Conservation (phyloP, 2,113 vertebrate species). For the Cyphomyrus discorhynchus region DNA sequence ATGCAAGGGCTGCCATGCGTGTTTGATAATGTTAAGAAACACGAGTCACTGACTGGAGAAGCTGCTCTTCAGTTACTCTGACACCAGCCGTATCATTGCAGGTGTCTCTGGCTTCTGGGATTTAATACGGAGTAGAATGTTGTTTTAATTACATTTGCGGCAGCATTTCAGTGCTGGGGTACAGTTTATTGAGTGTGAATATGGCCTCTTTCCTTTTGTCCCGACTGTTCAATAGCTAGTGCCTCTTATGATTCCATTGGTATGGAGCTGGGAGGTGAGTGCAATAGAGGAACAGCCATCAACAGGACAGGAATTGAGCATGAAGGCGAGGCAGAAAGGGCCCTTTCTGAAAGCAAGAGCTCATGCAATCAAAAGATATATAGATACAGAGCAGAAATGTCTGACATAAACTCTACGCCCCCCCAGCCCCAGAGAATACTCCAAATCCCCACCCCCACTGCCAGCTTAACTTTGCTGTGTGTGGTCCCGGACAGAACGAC, state of each 20-base stretch:
- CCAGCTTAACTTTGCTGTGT: slow-evolving; percentile 35
- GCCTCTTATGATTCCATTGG: background rate
- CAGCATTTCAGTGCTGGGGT: background rate
- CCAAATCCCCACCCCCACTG: background rate
- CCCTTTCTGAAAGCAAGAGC: background rate
- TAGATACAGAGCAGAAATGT: slow-evolving; percentile 2
- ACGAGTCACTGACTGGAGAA: slow-evolving; percentile 15
- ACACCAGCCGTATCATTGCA: background rate
- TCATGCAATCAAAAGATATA: background rate
- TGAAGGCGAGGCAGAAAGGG: background rate
- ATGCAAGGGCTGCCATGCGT: slow-evolving; percentile 24
- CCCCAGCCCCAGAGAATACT: slow-evolving; percentile 29
- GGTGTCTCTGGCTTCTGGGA: background rate
- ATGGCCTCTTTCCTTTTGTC: background rate
- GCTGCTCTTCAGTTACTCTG: slow-evolving; percentile 9
- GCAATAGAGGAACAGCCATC: background rate
- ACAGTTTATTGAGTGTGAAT: background rate
- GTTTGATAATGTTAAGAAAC: slow-evolving; percentile 22
- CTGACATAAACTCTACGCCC: background rate
- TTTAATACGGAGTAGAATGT: background rate
- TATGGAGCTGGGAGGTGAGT: background rate
- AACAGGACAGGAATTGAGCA: background rate
- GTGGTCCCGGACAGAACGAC: slow-evolving; percentile 24
- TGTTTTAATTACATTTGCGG: background rate
- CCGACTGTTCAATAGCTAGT: background rate